Conservation (phyloP, 2,797 vertebrate species). For the Crocodylus rhombifer region DNA sequence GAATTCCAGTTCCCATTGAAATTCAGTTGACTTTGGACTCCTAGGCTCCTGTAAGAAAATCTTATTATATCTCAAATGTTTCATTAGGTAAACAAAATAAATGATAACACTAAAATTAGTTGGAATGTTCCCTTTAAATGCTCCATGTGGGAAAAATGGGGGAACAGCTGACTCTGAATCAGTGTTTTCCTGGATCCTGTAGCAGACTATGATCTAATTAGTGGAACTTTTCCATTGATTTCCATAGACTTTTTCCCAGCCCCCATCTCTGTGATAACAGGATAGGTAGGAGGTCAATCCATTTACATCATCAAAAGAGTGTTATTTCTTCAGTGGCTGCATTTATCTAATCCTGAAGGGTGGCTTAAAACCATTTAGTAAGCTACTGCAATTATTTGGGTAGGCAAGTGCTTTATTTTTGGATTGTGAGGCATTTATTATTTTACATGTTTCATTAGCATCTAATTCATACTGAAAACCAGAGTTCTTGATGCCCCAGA, state of each 20-base stretch:
- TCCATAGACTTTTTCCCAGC: not conserved
- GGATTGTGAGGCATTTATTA: not conserved
- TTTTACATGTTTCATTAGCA: not conserved
- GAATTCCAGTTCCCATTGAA: not conserved
- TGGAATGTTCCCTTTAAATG: not conserved
- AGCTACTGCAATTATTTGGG: not conserved
- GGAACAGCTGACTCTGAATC: conserved; percentile 19
- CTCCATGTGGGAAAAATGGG: not conserved
- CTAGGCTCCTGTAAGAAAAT: not conserved
- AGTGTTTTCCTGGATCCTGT: conserved; percentile 22
- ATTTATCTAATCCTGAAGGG: not conserved
- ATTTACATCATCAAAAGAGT: not conserved
- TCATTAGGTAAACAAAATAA: not conserved
- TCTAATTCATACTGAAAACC: not conserved
- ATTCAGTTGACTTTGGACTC: conserved; percentile 3
- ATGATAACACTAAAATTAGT: conserved; percentile 30
- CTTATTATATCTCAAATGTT: conserved; percentile 24
- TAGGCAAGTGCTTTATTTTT: not conserved
- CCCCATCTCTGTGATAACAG: not conserved
- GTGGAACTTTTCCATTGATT: not conserved
- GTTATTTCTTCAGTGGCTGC: not conserved
- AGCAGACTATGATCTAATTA: not conserved
- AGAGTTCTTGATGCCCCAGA: not conserved
- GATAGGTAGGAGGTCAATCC: not conserved
- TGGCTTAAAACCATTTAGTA: not conserved